phyloP scores from a whole-genome alignment of 2,888 invertebrate genomes.

The Meliscaeva auricollis region DNA sequence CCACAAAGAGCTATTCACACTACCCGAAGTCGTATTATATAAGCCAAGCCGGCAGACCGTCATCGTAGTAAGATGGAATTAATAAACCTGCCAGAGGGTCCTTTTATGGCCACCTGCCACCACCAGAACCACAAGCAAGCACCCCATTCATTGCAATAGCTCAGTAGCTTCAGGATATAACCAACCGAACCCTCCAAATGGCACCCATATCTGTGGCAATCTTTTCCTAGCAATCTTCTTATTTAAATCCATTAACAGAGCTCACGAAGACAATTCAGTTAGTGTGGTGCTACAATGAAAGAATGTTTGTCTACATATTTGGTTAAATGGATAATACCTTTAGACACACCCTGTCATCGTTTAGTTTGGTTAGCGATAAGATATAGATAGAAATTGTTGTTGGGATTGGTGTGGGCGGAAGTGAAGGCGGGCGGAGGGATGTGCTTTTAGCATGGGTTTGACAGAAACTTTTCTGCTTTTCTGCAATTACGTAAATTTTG shows the following conservation, averaged over 20 bases:
- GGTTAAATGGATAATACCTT: slow-evolving; percentile 72
- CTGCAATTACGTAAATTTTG: slow-evolving; percentile 65
- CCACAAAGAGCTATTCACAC: slow-evolving; percentile 58
- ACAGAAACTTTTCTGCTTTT: slow-evolving; percentile 67
- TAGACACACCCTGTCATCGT: slow-evolving; percentile 68
- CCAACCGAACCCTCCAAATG: not conserved
- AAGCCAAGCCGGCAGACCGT: slow-evolving; percentile 11
- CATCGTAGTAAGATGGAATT: slow-evolving; percentile 53
- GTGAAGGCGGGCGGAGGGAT: not conserved
- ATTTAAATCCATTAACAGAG: slow-evolving; percentile 72
- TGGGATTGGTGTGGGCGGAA: slow-evolving; percentile 16
- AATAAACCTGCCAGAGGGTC: slow-evolving; percentile 66
- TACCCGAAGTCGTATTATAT: slow-evolving; percentile 17
- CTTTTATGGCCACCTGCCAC: slow-evolving; percentile 65
- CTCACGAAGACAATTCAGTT: slow-evolving; percentile 63
- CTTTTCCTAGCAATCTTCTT: slow-evolving; percentile 62
- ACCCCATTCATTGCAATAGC: slow-evolving; percentile 51
- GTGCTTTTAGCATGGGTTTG: slow-evolving; percentile 39
- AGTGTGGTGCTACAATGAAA: slow-evolving; percentile 67
- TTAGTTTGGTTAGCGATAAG: slow-evolving; percentile 63
- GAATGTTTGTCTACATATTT: slow-evolving; percentile 71
- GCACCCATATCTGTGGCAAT: slow-evolving; percentile 54
- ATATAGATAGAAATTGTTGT: slow-evolving; percentile 57
- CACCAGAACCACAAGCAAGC: slow-evolving; percentile 54
- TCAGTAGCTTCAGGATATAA: slow-evolving; percentile 26